A percentile compares a stretch with the other conserved stretches of the same genome.
Evolutionary conservation across 2,888 invertebrate genomes (phyloP).

Genomic region (Ophioninae sp.): DNA sequence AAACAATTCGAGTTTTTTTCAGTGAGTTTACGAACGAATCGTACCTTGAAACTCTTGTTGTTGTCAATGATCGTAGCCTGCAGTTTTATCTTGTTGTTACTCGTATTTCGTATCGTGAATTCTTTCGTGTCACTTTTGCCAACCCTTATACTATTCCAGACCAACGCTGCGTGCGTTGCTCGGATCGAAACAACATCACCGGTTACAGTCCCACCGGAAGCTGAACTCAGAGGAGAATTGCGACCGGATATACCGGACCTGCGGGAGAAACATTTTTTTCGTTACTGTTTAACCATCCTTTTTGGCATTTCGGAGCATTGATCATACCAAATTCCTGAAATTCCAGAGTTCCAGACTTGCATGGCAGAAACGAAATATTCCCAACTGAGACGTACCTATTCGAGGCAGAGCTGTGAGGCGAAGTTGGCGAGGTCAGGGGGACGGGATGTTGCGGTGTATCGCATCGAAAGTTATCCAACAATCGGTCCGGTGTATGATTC

Average conservation of each 20-base stretch:
- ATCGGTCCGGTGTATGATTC: slow-evolving; percentile 41
- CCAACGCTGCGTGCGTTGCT: slow-evolving; percentile 83
- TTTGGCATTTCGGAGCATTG: background rate
- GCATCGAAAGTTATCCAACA: slow-evolving; percentile 71
- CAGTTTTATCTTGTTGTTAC: slow-evolving; percentile 83
- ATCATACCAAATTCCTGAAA: too few relatives aligned
- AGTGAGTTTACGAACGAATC: slow-evolving; percentile 48
- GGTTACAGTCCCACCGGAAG: slow-evolving; percentile 72
- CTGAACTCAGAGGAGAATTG: slow-evolving; percentile 77
- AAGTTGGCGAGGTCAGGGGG: slow-evolving; percentile 73
- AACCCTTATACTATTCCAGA: slow-evolving; percentile 84
- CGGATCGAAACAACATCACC: slow-evolving; percentile 82
- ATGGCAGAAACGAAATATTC: background rate
- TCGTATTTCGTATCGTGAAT: slow-evolving; percentile 83
- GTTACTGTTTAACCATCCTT: background rate
- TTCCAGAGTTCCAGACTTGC: too few relatives aligned
- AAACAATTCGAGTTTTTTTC: background rate
- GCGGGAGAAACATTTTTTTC: slow-evolving; percentile 18
- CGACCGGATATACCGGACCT: slow-evolving; percentile 75
- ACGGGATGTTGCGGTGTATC: slow-evolving; percentile 74
- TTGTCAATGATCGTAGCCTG: slow-evolving; percentile 81
- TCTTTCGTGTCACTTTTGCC: slow-evolving; percentile 83
- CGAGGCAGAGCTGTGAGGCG: slow-evolving; percentile 73
- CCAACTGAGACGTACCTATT: slow-evolving; percentile 68
- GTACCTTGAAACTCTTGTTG: slow-evolving; percentile 79